These are phyloP conservation scores for Stichopus horrens DNA, from an alignment of 53 echinoderm and acorn worm species.

Conservation along the genomic window DNA sequence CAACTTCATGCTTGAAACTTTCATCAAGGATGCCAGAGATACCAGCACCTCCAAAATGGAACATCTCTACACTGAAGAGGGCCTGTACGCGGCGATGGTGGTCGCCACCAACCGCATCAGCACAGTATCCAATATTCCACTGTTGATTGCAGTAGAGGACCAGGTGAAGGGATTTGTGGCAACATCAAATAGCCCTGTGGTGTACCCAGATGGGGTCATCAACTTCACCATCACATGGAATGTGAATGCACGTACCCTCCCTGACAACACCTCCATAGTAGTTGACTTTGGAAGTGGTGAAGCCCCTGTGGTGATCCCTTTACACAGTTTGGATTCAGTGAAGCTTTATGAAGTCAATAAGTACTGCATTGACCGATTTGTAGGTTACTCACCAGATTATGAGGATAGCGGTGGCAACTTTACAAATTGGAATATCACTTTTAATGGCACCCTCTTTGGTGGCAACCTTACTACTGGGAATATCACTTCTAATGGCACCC, in stretches of 20 bases:
- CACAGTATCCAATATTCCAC: conserved; percentile 41
- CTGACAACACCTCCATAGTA: conserved; percentile 66
- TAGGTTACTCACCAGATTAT: conserved; percentile 31
- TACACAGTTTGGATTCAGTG: conserved; percentile 32
- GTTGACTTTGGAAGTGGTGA: conserved; percentile 57
- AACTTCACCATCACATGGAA: conserved; percentile 61
- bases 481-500: no score
- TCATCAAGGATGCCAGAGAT: conserved; percentile 34
- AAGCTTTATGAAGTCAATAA: conserved; percentile 30
- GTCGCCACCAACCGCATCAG: conserved; percentile 62
- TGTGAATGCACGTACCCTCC: conserved; percentile 49
- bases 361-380: conserved; percentile 34
- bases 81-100: conserved; percentile 66
- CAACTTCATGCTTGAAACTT: conserved; percentile 54
- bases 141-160: conserved; percentile 66
- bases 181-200: conserved; percentile 48
- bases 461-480: no score
- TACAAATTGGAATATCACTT: no score
- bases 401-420: neutral
- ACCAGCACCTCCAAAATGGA: conserved; percentile 46
- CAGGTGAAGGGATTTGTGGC: conserved; percentile 64
- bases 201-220: conserved; percentile 67
- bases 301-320: conserved; percentile 25
- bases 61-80: conserved; percentile 68
- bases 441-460: no score